Base-by-base conservation (phyloP, 2,797 vertebrate species). In the Chelon labrosus region DNA sequence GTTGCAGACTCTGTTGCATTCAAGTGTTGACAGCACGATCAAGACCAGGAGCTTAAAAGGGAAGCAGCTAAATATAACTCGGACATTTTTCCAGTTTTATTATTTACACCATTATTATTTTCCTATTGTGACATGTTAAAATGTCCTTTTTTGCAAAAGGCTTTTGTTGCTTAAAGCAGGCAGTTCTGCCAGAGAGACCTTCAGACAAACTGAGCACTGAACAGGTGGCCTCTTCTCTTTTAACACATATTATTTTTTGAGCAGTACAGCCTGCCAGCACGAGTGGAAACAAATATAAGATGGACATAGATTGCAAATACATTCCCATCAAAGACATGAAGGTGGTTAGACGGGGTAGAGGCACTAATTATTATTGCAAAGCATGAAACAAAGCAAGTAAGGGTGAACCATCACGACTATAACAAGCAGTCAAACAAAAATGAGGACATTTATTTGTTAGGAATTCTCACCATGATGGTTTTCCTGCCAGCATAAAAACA, bases 391-490 rank as follows among this genome's bases (percentile, higher is more conserved):
- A 60, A 64, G 7, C 0, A 47, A 20, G 27, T 1, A n/a, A 57
- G 4, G 10, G 2, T 11, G 19, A 71, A 72, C n/a, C 52, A 78
- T 75, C 52, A 76, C 65, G 82, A 54, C 70, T 70, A 61, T 70
- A 58, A 74, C 75, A 80, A 54, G 66, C 22, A 59, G 58, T 67
- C 52, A 55, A 17, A 80, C 70, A 79, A 31, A 82, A 84, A 20
- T n/a, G 22, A 75, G n/a, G 66, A 75, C 62, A 82, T 74, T 62
- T 61, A 75, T 31, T 61, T 85, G 87, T 79, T 47, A 77, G 75
- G 73, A 63, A 25, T 78, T 84, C 82, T 89, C 89, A 90, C 87
- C 84, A 61, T 86, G 69, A 74, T 79, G 87, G 67, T 71, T 77
- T 84, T 84, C 75, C 80, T 83, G 80, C 68, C 59, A 86, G 87